A percentile compares a stretch with the other conserved stretches of the same genome.
phyloP scores from a whole-genome alignment of 2,113 vertebrate species.

The Motacilla tschutschensis region DNA sequence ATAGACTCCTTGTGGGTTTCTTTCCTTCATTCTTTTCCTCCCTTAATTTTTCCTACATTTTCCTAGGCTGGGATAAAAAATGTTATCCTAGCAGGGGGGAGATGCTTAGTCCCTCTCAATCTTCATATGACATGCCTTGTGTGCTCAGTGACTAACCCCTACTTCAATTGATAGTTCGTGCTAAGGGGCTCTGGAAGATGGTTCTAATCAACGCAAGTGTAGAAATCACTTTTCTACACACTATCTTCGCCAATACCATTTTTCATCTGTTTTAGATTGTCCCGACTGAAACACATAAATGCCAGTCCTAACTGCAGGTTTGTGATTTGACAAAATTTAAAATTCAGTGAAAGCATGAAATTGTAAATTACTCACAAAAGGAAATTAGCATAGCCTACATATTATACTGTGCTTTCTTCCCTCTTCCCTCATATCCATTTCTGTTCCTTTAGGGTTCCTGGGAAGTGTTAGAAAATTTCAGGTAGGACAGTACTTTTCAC shows the following conservation, averaged over 20 bases:
- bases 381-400: background rate
- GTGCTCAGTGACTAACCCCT: background rate
- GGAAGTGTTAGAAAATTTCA: background rate
- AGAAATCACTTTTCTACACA: background rate
- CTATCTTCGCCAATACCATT: background rate
- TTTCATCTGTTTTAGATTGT: conserved; percentile 28
- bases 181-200: background rate
- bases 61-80: conserved; percentile 15
- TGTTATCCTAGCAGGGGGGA: conserved; percentile 3
- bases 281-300: background rate
- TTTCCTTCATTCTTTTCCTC: background rate
- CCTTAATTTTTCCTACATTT: background rate
- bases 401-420: background rate
- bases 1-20: background rate
- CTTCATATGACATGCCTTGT: conserved; percentile 33
- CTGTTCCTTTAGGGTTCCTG: background rate
- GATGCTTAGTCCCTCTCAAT: conserved; percentile 37
- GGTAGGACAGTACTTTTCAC: background rate
- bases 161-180: background rate
- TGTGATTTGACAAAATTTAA: conserved; percentile 27
- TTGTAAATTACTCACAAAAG: background rate
- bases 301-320: background rate
- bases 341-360: conserved; percentile 24
- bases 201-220: background rate
- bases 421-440: background rate